Evolutionary conservation across 2,888 invertebrate genomes (phyloP), one percentile per base, ranked within the genome.

Genomic region (Byasa hedistus): DNA sequence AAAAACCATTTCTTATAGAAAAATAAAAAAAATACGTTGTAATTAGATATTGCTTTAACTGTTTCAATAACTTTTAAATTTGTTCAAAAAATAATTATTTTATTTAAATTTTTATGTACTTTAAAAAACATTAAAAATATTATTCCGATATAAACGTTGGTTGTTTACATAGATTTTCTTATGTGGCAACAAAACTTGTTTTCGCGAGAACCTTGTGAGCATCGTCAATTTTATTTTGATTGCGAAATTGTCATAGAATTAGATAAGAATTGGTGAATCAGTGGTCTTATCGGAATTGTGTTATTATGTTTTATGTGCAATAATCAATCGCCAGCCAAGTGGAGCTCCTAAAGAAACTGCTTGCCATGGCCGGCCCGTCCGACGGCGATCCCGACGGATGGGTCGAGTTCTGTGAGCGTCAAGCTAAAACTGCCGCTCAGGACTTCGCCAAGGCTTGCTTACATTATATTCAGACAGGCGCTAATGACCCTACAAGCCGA

Each of bases 371-470:
- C 79, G 93, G 92, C 85, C 92, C 92, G 82, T 93, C 92, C 86
- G 93, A 93, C 81, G 93, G 93, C 78, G 94, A 94, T 73, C 84
- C 92, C 82, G 94, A 94, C 82, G 93, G 93, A 85, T 97, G 96
- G 96, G 93, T 94, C 80, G 96, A 96, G 84, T 96, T 96, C 85
- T 96, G 96, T 89, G 96, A 97, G 86, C 94, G 96, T 83, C 97
- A 97, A 89, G 97, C 97, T 68, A 94, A 94, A 78, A 94, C 95
- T 69, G 96, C 97, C 66, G 97, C 97, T 69, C 95, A 96, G 78
- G 97, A 97, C 88, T 98, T 98, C 87, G 96, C 97, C 76, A 96
- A 96, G 87, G 96, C 96, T 77, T 97, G 97, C 86, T 93, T 96
- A 73, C 95, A 95, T 73, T 97, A 95, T 80, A 94, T 96, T 70